Evolutionary conservation across 1,140 invertebrate species (phyloP), one percentile per base, ranked within the genome.

Genomic region (Lutraria rhynchaena): DNA sequence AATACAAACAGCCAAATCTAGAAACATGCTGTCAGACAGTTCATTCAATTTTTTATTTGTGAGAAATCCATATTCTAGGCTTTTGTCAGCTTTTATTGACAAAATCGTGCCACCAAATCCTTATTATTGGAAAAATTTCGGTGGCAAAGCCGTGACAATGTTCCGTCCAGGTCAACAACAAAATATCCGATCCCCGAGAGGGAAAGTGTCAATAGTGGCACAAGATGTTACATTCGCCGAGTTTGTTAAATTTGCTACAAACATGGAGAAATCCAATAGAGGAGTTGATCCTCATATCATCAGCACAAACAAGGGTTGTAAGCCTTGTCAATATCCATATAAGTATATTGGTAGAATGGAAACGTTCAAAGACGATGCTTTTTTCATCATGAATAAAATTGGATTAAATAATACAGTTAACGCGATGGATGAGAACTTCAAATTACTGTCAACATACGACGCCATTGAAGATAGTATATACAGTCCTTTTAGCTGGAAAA

Each of bases 21-120:
- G 33, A 31, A 67, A 77, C 24, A 11, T 67, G 7, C 27, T 55
- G 11, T 22, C 49, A 13, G 35, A 69, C n/a, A 70, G 65, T 60
- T 22, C 65, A 3, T 80, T 80, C 24, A 80, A 29, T 58, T 80
- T 80, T 80, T 19, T 80, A 29, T 80, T 80, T 53, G 76, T 80
- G 19, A 49, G 76, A 58, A 80, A 70, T 60, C 76, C 76, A 33
- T 80, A 69, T 44, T 57, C 61, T 7, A 51, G 63, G 33, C 35
- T 80, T 15, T 29, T 80, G 0, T 80, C 76, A 49, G 76, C 76
- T 5, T 80, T 31, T 49, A 61, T 80, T 33, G 76, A 80, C 33
- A 80, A 80, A 49, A 31, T 80, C 11, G 63, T 70, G 24, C 37
- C 63, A 31, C 76, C 63, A 19, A 80, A 80, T 60, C 76, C 63